A percentile compares a stretch with the other conserved stretches of the same genome.
phyloP scores from a whole-genome alignment of 2,797 vertebrate genomes.

The Scleropages formosus region DNA sequence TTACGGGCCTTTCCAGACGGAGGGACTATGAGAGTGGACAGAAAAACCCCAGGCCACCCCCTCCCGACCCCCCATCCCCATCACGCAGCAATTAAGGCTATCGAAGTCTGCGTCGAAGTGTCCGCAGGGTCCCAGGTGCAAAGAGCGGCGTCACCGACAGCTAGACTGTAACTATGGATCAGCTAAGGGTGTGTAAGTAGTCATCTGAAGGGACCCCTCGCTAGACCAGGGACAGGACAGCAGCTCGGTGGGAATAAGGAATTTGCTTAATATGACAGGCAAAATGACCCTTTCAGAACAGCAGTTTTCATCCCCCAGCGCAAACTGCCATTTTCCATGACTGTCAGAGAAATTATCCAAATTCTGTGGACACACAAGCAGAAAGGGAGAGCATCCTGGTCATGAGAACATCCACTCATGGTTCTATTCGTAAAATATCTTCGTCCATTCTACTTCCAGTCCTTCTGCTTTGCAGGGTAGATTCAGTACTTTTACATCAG shows the following conservation, averaged over 20 bases:
- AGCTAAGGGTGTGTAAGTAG: slow-evolving; percentile 50
- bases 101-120: slow-evolving; percentile 23
- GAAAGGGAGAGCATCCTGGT: not conserved
- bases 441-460: slow-evolving; percentile 1
- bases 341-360: slow-evolving; percentile 16
- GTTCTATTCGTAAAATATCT: not conserved
- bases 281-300: slow-evolving; percentile 30
- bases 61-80: slow-evolving; percentile 34
- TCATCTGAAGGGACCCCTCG: slow-evolving; percentile 42
- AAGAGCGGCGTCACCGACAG: slow-evolving; percentile 50
- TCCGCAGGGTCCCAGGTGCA: slow-evolving; percentile 42
- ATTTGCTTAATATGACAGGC: slow-evolving; percentile 30
- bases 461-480: too few species aligned
- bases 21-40: not conserved
- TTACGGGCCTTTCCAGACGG: not conserved
- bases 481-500: too few species aligned
- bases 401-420: not conserved
- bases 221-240: slow-evolving; percentile 37
- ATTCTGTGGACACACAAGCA: not conserved
- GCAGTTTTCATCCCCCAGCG: slow-evolving; percentile 29
- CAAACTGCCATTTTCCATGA: slow-evolving; percentile 18
- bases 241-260: slow-evolving; percentile 45
- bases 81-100: slow-evolving; percentile 41
- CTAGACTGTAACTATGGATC: slow-evolving; percentile 56
- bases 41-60: not conserved